Conservation (phyloP, 2,797 vertebrate genomes). For the Buphagus erythrorhynchus region DNA sequence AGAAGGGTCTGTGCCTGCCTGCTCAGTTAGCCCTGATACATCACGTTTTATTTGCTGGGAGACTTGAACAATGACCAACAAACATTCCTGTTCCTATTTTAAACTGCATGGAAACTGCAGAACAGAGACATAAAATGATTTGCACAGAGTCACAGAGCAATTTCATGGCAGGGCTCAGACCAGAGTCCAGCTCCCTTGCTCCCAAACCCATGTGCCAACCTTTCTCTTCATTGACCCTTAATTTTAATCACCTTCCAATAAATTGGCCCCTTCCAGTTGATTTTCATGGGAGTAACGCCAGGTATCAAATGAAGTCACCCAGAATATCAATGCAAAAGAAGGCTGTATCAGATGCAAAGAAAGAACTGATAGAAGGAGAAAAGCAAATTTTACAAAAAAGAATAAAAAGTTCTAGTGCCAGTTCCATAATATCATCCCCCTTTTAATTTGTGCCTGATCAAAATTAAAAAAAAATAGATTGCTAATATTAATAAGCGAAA, state of each 20-base stretch:
- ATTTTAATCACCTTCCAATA: slow-evolving; percentile 16
- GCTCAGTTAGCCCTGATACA: background rate
- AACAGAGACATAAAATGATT: slow-evolving; percentile 5
- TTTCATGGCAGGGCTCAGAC: background rate
- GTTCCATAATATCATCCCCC: slow-evolving; percentile 21
- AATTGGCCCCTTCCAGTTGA: background rate
- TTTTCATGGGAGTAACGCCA: background rate
- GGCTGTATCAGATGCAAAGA: background rate
- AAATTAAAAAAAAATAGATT: slow-evolving; percentile 65
- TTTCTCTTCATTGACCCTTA: background rate
- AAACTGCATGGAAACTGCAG: background rate
- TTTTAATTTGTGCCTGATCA: slow-evolving; percentile 56
- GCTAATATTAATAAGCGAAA: slow-evolving; percentile 70
- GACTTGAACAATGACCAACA: background rate
- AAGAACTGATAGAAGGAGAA: background rate
- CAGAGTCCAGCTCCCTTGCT: background rate
- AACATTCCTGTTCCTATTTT: background rate
- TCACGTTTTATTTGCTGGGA: slow-evolving; percentile 23
- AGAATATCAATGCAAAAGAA: background rate
- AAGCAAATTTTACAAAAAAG: background rate
- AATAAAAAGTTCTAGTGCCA: background rate
- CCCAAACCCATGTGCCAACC: background rate
- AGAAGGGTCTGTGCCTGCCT: background rate
- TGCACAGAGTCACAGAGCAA: slow-evolving; percentile 1
- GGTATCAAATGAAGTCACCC: background rate